Evolutionary conservation across 2,888 invertebrate genomes (phyloP).

Genomic region (Allolobophora icterica): DNA sequence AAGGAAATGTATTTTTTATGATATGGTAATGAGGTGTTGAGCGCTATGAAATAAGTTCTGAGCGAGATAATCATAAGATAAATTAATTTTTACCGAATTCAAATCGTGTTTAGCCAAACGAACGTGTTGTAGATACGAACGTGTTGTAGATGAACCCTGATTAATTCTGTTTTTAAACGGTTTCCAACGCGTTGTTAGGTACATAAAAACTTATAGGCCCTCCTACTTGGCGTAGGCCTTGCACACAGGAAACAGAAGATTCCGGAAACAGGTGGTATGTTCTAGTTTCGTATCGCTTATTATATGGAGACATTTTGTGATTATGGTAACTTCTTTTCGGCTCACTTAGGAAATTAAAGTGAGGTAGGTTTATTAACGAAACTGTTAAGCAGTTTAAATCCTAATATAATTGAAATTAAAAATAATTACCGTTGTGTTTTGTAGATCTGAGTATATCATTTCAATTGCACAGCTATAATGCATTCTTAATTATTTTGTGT

Average conservation of each 20-base stretch:
- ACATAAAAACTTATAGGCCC: too few relatives aligned
- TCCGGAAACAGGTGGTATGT: background rate
- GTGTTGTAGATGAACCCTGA: background rate
- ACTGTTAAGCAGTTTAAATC: background rate
- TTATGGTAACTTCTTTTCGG: background rate
- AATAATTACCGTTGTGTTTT: too few relatives aligned
- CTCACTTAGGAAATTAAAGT: background rate
- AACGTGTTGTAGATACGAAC: too few relatives aligned
- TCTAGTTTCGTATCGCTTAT: background rate
- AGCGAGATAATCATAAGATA: too few relatives aligned
- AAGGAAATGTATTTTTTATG: too few relatives aligned
- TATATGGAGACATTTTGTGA: background rate
- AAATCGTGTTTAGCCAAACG: background rate
- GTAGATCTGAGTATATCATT: background rate
- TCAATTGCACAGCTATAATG: background rate
- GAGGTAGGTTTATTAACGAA: background rate
- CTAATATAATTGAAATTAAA: too few relatives aligned
- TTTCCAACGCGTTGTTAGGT: background rate
- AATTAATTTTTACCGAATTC: background rate
- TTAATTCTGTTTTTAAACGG: background rate
- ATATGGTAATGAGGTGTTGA: too few relatives aligned
- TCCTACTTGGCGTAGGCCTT: background rate
- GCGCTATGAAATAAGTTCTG: too few relatives aligned
- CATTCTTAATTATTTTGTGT: too few relatives aligned
- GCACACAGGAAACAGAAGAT: background rate